Conservation (phyloP, 2,113 vertebrate genomes). For the Nicator chloris region DNA sequence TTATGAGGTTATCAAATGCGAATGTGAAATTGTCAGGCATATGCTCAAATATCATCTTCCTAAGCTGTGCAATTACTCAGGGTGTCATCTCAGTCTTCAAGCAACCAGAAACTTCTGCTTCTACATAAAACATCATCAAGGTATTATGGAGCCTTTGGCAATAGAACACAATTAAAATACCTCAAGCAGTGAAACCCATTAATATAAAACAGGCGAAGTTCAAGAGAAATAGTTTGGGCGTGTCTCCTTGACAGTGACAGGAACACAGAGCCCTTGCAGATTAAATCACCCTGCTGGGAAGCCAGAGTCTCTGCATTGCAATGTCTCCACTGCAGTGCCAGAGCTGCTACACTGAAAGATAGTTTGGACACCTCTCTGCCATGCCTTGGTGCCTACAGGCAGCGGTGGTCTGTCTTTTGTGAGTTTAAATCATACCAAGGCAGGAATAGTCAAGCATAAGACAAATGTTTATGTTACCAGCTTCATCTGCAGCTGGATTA, state of each 20-base stretch:
- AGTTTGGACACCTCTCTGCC: not conserved
- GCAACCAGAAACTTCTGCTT: constrained; percentile 30
- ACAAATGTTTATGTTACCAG: not conserved
- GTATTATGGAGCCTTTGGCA: constrained; percentile 48
- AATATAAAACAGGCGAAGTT: constrained; percentile 11
- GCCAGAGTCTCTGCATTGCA: not conserved
- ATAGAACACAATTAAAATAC: constrained; percentile 43
- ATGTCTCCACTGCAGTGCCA: not conserved
- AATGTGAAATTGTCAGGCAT: constrained; percentile 35
- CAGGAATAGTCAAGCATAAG: not conserved
- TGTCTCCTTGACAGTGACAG: not conserved
- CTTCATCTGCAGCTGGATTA: not conserved
- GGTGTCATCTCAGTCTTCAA: constrained; percentile 51
- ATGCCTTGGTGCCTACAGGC: not conserved
- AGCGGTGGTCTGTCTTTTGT: not conserved
- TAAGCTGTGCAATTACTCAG: constrained; percentile 63
- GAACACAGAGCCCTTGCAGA: not conserved
- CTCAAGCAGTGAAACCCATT: constrained; percentile 45
- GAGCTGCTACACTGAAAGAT: fast-evolving
- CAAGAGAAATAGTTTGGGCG: not conserved
- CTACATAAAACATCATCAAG: constrained; percentile 20
- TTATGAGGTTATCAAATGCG: constrained; percentile 23
- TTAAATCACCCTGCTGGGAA: not conserved
- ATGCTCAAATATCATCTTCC: constrained; percentile 31
- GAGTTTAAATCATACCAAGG: not conserved